Conservation (phyloP, 1,140 invertebrate species). For the Adelges cooleyi region DNA sequence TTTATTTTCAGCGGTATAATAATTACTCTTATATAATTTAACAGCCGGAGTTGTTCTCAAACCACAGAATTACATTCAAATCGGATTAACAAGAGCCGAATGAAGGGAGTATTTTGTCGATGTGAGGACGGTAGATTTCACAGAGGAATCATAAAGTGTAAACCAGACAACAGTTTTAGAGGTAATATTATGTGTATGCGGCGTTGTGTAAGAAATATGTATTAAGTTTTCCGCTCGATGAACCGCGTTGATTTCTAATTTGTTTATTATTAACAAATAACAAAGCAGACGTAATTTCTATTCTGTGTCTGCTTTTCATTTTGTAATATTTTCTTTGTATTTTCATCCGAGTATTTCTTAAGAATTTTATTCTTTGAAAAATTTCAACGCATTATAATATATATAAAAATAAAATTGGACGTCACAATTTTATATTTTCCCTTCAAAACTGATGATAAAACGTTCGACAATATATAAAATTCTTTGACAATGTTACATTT, state of each 20-base stretch:
- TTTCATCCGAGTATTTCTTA: no score
- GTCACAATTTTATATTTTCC: no score
- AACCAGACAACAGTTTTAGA: neutral
- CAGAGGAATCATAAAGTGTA: neutral
- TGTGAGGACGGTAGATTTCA: neutral
- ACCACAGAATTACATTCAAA: neutral
- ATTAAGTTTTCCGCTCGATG: neutral
- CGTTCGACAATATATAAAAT: no score
- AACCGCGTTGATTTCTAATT: neutral
- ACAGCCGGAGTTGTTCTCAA: conserved; percentile 11
- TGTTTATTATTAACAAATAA: no score
- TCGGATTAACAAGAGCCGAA: neutral
- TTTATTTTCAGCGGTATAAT: conserved; percentile 22
- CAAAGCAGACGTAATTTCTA: no score
- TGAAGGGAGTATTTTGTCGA: neutral
- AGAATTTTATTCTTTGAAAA: no score
- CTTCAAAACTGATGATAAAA: no score
- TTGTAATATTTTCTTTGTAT: no score
- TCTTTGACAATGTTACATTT: no score
- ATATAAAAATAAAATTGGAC: no score
- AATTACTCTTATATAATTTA: conserved; percentile 22
- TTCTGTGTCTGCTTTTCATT: no score
- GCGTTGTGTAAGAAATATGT: neutral
- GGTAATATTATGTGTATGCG: neutral
- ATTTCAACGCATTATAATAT: no score